A percentile compares a stretch with the other conserved stretches of the same genome.
These are phyloP conservation scores for Diachasma alloeum DNA, from an alignment of 1,140 invertebrate genomes.

Conservation along the genomic window DNA sequence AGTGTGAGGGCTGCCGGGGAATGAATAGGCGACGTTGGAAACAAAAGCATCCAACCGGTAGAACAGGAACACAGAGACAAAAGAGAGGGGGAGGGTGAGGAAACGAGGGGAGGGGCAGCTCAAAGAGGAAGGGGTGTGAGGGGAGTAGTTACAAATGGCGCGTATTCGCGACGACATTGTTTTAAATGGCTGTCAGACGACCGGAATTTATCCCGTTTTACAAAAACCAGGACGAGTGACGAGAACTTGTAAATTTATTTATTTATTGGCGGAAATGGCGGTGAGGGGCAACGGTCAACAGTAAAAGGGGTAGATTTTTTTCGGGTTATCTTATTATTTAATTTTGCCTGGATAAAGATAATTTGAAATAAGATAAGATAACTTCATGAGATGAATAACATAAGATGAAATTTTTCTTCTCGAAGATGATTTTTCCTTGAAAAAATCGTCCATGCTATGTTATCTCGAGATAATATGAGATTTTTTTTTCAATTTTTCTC, in stretches of 20 bases:
- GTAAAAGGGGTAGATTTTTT: not conserved
- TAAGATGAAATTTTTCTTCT: too few relatives aligned
- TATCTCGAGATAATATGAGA: too few relatives aligned
- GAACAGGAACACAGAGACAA: not conserved
- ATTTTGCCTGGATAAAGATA: too few relatives aligned
- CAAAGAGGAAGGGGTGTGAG: constrained; percentile 5
- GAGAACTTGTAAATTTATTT: constrained; percentile 62
- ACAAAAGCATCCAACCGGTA: constrained; percentile 5
- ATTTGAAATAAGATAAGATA: too few relatives aligned
- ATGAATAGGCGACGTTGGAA: constrained; percentile 5
- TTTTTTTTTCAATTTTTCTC: too few relatives aligned
- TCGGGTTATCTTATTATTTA: too few relatives aligned
- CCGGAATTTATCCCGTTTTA: constrained; percentile 63
- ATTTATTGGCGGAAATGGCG: constrained; percentile 24
- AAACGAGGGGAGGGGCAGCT: not conserved
- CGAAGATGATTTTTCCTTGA: too few relatives aligned
- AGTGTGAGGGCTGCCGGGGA: not conserved
- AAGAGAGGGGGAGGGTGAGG: not conserved
- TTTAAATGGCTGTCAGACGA: constrained; percentile 64
- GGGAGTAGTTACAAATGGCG: constrained; percentile 60
- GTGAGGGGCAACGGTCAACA: not conserved
- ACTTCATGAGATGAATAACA: too few relatives aligned
- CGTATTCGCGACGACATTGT: constrained; percentile 64
- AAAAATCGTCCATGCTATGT: too few relatives aligned
- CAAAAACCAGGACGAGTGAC: constrained; percentile 48